Conservation (phyloP, 1,140 invertebrate species). For the Neoseiulus cucumeris region DNA sequence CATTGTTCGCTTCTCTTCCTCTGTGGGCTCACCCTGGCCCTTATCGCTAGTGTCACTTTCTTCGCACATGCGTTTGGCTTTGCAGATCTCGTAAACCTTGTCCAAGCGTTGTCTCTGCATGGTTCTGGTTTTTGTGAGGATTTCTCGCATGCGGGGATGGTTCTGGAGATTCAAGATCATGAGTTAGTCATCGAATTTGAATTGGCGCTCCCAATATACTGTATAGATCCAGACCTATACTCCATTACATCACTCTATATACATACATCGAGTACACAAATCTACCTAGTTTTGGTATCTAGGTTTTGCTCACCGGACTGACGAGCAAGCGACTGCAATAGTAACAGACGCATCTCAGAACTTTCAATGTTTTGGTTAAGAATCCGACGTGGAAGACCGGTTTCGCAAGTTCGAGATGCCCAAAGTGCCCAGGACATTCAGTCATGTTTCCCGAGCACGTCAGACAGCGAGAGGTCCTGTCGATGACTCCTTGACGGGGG, state of each 20-base stretch:
- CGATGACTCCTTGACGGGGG: constrained; percentile 91
- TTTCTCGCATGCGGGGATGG: constrained; percentile 92
- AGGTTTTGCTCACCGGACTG: constrained; percentile 44
- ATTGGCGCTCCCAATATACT: too few species aligned
- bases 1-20: constrained; percentile 45
- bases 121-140: constrained; percentile 88
- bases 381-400: constrained; percentile 98
- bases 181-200: too few species aligned
- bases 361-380: constrained; percentile 89
- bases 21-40: constrained; percentile 20
- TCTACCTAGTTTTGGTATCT: not conserved
- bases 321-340: constrained; percentile 90
- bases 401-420: constrained; percentile 95
- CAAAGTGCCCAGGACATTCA: constrained; percentile 97
- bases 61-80: constrained; percentile 93
- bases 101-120: constrained; percentile 80
- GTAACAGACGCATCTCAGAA: constrained; percentile 88
- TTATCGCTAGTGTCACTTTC: constrained; percentile 90
- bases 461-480: constrained; percentile 76
- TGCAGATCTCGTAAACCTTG: constrained; percentile 94
- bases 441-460: constrained; percentile 95
- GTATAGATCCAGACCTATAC: too few species aligned
- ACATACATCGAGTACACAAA: too few species aligned
- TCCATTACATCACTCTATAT: too few species aligned
- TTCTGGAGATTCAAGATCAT: constrained; percentile 33